Evolutionary conservation across 2,113 vertebrate species (phyloP), one percentile per base, ranked within the genome.

Genomic region (Tyrannus savana): DNA sequence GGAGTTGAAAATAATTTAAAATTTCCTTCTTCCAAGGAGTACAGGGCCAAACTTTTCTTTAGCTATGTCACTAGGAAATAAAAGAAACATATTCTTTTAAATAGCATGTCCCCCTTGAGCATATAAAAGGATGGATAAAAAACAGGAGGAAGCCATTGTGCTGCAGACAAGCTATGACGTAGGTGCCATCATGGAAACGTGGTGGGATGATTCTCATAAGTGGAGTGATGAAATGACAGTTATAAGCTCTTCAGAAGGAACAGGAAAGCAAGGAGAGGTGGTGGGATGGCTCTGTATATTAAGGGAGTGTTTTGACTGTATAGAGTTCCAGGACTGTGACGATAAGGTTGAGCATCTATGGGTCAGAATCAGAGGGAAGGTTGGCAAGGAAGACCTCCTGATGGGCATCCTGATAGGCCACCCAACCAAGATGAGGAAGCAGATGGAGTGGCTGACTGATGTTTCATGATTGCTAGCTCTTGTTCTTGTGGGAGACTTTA

Each of bases 391-490:
- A 30, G 23, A 41, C 25, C 25, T 2, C 11, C 60, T 46, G 10
- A 28, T 39, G 15, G 15, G 60, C 37, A 23, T n/a, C 50, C 15
- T 21, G 24, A 66, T 18, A 50, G 33, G 10, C 15, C 23, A 25
- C n/a, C 16, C 28, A 74, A 12, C 28, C 53, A 68, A 39, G 59
- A 82, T 46, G 39, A 82, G 59, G 7, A 68, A 19, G 28, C 15
- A 52, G 37, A 59, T 67, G 50, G 72, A 49, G 52, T 6, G 33
- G 39, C 28, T 46, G 33, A 44, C 59, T 58, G 33, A 46, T 7
- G 46, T 68, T 30, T 31, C 19, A 46, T 0, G 0, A n/a, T 55
- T 0, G 0, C 28, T 27, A n/a, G 15, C 8, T 13, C n/a, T 71
- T 71, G 23, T 11, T 62, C 56, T 78, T 27, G 4, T 21, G 23